These are phyloP conservation scores for Oryzias dopingdopingensis DNA, from an alignment of 2,797 vertebrate genomes.

Conservation along the genomic window DNA sequence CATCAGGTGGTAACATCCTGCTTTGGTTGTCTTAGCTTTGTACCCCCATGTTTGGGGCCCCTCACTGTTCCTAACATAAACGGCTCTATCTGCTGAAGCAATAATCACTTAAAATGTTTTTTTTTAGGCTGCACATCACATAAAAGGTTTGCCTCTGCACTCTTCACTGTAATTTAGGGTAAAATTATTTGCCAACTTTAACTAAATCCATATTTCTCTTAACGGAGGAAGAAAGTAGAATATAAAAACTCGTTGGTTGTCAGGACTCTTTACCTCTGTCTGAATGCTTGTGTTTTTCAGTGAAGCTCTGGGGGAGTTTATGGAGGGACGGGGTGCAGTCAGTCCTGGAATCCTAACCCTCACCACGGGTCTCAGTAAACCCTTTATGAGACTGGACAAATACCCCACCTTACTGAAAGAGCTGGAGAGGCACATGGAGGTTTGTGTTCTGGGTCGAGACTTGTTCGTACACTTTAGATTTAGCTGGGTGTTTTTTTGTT, in stretches of 20 bases:
- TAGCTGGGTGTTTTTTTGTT: neutral
- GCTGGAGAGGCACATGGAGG: constrained; percentile 98
- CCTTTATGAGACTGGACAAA: constrained; percentile 97
- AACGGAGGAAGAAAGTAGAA: neutral
- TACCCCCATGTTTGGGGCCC: too few relatives aligned
- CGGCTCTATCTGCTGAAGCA: too few relatives aligned
- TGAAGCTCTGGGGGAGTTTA: constrained; percentile 94
- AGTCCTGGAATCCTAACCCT: constrained; percentile 92
- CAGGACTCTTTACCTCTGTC: neutral
- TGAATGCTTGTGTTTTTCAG: constrained; percentile 63
- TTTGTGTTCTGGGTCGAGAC: constrained; percentile 42
- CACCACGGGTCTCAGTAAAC: constrained; percentile 97
- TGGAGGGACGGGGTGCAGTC: constrained; percentile 92
- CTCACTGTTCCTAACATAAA: too few relatives aligned
- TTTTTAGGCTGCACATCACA: too few relatives aligned
- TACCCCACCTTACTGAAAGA: constrained; percentile 96
- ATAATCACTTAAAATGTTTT: too few relatives aligned
- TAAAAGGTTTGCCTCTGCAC: too few relatives aligned
- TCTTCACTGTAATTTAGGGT: too few relatives aligned
- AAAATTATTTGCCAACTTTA: too few relatives aligned
- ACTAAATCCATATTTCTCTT: too few relatives aligned
- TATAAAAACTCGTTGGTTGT: too few relatives aligned
- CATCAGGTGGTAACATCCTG: too few relatives aligned
- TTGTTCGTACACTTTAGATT: neutral
- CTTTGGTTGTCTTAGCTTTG: too few relatives aligned